Conservation (phyloP, 92 coral and sea anemone genomes). For the Porites cylindrica region DNA sequence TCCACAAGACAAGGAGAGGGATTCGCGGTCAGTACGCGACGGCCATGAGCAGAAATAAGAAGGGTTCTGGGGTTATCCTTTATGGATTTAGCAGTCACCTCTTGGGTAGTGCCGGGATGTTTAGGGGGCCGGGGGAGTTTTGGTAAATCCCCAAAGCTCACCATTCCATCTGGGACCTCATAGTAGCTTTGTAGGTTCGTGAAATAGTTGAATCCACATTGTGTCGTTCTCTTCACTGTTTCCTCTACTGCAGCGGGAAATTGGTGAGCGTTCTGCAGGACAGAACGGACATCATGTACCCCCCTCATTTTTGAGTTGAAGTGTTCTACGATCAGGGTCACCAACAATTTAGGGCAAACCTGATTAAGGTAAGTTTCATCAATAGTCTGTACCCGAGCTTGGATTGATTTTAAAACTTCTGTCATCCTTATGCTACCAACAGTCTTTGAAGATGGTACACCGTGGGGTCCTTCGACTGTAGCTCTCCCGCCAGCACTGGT, state of each 20-base stretch:
- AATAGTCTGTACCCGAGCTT: neutral
- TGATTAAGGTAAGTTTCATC: neutral
- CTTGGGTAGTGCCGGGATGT: conserved; percentile 21
- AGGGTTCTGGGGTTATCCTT: conserved; percentile 16
- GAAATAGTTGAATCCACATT: conserved; percentile 48
- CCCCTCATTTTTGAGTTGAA: conserved; percentile 59
- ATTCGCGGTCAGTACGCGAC: neutral
- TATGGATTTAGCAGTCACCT: conserved; percentile 10
- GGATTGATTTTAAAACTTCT: neutral
- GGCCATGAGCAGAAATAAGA: neutral
- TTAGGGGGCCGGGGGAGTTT: conserved; percentile 37
- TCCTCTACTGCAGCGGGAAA: conserved; percentile 54
- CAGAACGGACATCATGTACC: conserved; percentile 44
- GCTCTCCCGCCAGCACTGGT: conserved; percentile 21
- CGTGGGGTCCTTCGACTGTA: neutral
- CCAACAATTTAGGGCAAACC: conserved; percentile 32
- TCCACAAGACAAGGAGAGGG: neutral
- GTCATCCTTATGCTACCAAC: conserved; percentile 28
- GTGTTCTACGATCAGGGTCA: conserved; percentile 53
- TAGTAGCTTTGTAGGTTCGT: conserved; percentile 44
- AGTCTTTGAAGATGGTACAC: conserved; percentile 35
- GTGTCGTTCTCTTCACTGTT: conserved; percentile 46
- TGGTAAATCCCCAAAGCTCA: conserved; percentile 49
- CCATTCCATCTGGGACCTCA: conserved; percentile 40
- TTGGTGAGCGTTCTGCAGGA: conserved; percentile 43